Conservation (phyloP, 2,797 vertebrate genomes). For the Ctenopoma multispine region DNA sequence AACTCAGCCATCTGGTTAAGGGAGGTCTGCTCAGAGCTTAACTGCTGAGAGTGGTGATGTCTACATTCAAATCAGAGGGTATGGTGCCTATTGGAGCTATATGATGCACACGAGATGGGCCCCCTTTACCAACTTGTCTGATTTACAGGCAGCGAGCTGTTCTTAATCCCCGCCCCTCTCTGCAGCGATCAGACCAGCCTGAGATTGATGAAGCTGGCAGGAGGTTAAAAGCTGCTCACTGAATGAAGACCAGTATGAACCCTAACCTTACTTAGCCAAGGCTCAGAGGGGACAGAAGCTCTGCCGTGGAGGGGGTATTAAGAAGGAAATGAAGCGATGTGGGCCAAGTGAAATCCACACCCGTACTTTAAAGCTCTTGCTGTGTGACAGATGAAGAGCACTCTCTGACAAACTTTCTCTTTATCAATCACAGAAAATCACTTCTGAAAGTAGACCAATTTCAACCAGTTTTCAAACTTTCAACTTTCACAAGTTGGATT, state of each 20-base stretch:
- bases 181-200: conserved; percentile 64
- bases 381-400: conserved; percentile 59
- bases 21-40: conserved; percentile 59
- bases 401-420: conserved; percentile 30
- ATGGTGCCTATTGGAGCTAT: conserved; percentile 60
- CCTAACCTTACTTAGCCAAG: conserved; percentile 71
- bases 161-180: conserved; percentile 77
- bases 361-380: conserved; percentile 49
- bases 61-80: conserved; percentile 52
- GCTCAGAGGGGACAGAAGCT: conserved; percentile 69
- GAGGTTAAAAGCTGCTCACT: conserved; percentile 81
- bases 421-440: conserved; percentile 26
- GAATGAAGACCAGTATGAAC: conserved; percentile 79
- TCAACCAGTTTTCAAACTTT: conserved; percentile 12
- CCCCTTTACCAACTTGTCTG: conserved; percentile 47
- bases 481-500: background rate
- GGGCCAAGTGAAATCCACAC: conserved; percentile 56
- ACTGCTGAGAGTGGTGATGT: conserved; percentile 61
- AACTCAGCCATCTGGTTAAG: conserved; percentile 76
- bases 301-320: conserved; percentile 18
- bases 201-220: conserved; percentile 80
- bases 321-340: conserved; percentile 48
- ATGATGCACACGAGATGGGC: conserved; percentile 42
- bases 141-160: conserved; percentile 75
- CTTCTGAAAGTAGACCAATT: conserved; percentile 18